phyloP scores from a whole-genome alignment of 2,888 invertebrate species.

The Chaetogeoica ovagalla region DNA sequence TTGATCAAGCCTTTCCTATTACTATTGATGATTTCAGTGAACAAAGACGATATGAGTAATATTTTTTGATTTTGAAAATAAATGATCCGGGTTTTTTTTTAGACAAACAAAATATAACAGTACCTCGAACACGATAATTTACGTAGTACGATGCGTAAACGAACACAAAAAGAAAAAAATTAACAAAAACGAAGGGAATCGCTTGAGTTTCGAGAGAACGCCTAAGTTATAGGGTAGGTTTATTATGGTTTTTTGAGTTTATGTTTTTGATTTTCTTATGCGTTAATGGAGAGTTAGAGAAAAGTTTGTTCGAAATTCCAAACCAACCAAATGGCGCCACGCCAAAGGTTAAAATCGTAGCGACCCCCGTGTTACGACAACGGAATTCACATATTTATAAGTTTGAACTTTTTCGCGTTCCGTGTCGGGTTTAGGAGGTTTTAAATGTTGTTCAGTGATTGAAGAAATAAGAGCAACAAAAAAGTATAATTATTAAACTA shows the following conservation, averaged over 20 bases:
- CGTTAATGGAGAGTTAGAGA: neutral
- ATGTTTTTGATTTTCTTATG: neutral
- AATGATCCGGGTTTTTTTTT: too few species aligned
- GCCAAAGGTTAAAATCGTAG: slow-evolving; percentile 1
- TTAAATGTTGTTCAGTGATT: neutral
- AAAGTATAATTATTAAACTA: too few species aligned
- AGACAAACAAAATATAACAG: too few species aligned
- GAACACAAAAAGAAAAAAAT: too few species aligned
- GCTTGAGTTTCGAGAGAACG: neutral
- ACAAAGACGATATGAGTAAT: too few species aligned
- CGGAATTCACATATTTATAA: slow-evolving; percentile 15
- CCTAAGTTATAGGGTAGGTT: neutral
- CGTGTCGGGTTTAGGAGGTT: neutral
- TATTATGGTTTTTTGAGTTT: neutral
- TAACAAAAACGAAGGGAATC: neutral
- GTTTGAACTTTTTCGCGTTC: neutral
- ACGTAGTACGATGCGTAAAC: too few species aligned
- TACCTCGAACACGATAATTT: too few species aligned
- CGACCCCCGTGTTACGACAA: neutral
- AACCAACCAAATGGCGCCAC: neutral
- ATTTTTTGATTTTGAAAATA: too few species aligned
- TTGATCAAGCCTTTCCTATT: too few species aligned
- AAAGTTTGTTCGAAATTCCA: neutral
- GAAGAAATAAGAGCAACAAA: too few species aligned
- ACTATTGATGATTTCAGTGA: too few species aligned